Evolutionary conservation across 1,140 invertebrate genomes (phyloP).

Genomic region (Papilio dardanus): DNA sequence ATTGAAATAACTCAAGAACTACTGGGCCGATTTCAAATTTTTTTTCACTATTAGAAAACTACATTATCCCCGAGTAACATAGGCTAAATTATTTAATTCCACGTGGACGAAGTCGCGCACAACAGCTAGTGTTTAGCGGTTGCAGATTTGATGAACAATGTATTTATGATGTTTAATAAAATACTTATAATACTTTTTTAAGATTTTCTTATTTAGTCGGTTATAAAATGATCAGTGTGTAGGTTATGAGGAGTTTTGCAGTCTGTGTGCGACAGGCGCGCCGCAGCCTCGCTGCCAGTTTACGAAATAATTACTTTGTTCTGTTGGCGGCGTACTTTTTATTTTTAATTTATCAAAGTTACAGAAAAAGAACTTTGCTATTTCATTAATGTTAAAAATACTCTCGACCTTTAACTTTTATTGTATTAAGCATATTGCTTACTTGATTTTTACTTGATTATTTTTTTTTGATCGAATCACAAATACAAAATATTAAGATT

Average conservation of each 20-base stretch:
- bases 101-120: too few species aligned
- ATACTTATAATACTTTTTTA: too few species aligned
- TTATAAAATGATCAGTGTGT: not conserved
- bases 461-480: too few species aligned
- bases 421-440: not conserved
- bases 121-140: too few species aligned
- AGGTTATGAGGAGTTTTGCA: not conserved
- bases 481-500: too few species aligned
- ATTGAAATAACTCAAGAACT: too few species aligned
- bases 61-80: not conserved
- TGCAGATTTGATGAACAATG: too few species aligned
- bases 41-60: too few species aligned
- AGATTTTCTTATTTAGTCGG: not conserved
- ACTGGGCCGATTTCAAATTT: too few species aligned
- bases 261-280: not conserved
- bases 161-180: too few species aligned
- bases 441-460: too few species aligned
- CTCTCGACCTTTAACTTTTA: not conserved
- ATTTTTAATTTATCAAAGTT: not conserved
- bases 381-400: not conserved
- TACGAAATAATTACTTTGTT: not conserved
- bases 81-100: too few species aligned
- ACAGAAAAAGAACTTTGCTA: not conserved
- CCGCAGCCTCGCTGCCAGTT: not conserved
- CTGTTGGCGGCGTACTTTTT: not conserved